A percentile compares a stretch with the other conserved stretches of the same genome.
phyloP scores from a whole-genome alignment of 2,113 vertebrate species.

The Spheniscus mendiculus region DNA sequence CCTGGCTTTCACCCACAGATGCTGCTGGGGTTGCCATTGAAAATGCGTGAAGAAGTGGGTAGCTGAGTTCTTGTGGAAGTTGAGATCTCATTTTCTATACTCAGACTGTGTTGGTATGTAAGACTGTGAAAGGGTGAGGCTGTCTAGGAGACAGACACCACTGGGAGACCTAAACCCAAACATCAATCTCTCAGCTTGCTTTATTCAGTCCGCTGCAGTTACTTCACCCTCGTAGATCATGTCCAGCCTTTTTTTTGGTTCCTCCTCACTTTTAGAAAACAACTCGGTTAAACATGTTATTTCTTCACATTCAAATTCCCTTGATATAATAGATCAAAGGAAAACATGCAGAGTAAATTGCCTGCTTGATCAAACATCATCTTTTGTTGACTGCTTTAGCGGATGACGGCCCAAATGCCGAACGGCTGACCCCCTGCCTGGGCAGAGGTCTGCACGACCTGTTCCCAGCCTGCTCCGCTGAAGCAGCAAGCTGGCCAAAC shows the following conservation, averaged over 20 bases:
- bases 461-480: neutral
- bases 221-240: fast-evolving
- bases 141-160: neutral
- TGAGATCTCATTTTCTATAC: constrained; percentile 85
- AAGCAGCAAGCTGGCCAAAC: neutral
- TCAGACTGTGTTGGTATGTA: constrained; percentile 80
- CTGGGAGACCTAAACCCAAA: neutral
- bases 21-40: constrained; percentile 84
- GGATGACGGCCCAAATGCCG: fast-evolving
- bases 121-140: neutral
- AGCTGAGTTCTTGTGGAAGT: constrained; percentile 87
- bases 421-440: neutral
- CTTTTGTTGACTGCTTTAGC: neutral
- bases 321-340: neutral
- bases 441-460: neutral
- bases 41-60: constrained; percentile 83
- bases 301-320: neutral
- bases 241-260: neutral
- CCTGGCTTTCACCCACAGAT: constrained; percentile 68
- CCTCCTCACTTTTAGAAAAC: neutral
- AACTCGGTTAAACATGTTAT: neutral
- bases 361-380: neutral
- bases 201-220: neutral
- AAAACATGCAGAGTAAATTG: fast-evolving
- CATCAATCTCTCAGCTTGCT: neutral